A percentile compares a stretch with the other conserved stretches of the same genome.
These are phyloP conservation scores for Montipora capitata DNA, from an alignment of 92 coral and sea anemone species.

Conservation along the genomic window DNA sequence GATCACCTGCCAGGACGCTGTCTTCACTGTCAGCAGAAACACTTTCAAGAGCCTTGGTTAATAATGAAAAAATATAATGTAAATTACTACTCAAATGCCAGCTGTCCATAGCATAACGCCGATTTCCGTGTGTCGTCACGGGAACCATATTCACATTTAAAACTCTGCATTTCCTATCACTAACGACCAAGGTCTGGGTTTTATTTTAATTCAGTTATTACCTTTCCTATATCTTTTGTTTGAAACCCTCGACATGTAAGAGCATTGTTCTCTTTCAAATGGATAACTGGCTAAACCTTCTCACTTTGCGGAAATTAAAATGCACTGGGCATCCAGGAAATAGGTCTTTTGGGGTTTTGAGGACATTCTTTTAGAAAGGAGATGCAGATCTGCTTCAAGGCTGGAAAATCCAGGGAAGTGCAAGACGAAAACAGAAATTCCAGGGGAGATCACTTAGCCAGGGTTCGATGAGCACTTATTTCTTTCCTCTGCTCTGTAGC, in stretches of 20 bases:
- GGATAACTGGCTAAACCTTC: not conserved
- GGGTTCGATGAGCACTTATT: not conserved
- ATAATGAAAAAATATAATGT: not conserved
- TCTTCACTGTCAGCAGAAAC: slow-evolving; percentile 5
- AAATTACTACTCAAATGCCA: slow-evolving; percentile 8
- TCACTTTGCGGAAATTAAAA: not conserved
- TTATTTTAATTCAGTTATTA: too few relatives aligned
- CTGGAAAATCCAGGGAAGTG: not conserved
- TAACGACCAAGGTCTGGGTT: too few relatives aligned
- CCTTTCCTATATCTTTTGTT: too few relatives aligned
- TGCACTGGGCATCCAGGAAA: not conserved
- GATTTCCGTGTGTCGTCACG: not conserved
- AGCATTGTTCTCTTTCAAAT: not conserved
- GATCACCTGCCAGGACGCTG: not conserved
- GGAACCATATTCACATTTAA: not conserved
- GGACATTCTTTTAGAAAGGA: not conserved
- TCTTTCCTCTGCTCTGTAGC: not conserved
- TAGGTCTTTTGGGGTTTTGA: not conserved
- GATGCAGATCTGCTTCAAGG: not conserved
- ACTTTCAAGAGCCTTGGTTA: not conserved
- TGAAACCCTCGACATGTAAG: not conserved
- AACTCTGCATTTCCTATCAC: not conserved
- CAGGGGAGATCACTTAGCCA: not conserved
- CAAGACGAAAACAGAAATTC: not conserved
- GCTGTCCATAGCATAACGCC: slow-evolving; percentile 6